Evolutionary conservation across 1,140 invertebrate species (phyloP).

Genomic region (Drosophila setifemur): DNA sequence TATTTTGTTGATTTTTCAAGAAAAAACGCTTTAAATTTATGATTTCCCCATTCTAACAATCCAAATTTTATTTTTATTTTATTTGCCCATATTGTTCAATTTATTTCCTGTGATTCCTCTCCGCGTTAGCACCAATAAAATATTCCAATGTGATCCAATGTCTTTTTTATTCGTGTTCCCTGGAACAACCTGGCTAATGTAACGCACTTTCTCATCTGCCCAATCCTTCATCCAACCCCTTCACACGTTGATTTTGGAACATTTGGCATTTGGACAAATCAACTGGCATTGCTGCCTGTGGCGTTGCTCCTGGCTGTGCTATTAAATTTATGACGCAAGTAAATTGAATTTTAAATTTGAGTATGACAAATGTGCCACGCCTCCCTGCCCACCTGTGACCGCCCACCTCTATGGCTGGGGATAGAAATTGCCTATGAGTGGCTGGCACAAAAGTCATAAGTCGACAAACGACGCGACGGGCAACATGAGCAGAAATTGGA

Average conservation of each 20-base stretch:
- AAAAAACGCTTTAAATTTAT: too few relatives aligned
- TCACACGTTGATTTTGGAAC: slow-evolving; percentile 1
- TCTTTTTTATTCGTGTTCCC: background rate
- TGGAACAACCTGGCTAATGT: slow-evolving; percentile 17
- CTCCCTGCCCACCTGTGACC: slow-evolving; percentile 8
- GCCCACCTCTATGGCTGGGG: slow-evolving; percentile 13
- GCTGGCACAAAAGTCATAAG: slow-evolving; percentile 74
- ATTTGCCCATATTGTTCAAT: too few relatives aligned
- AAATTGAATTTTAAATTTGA: slow-evolving; percentile 81
- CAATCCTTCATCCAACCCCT: slow-evolving; percentile 3
- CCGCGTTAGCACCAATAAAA: slow-evolving; percentile 24
- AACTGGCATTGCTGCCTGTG: slow-evolving; percentile 44
- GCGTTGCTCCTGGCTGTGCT: slow-evolving; percentile 39
- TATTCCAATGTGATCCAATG: slow-evolving; percentile 20
- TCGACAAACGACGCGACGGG: slow-evolving; percentile 27
- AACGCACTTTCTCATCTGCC: background rate
- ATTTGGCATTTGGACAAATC: slow-evolving; percentile 48
- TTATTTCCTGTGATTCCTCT: slow-evolving; percentile 23
- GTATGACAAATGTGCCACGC: slow-evolving; percentile 76
- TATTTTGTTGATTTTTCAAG: too few relatives aligned
- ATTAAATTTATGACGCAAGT: slow-evolving; percentile 81
- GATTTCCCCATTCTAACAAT: background rate
- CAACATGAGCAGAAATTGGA: slow-evolving; percentile 6
- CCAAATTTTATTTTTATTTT: too few relatives aligned
- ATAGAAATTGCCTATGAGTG: slow-evolving; percentile 72